Evolutionary conservation across 2,797 vertebrate genomes (phyloP).

Genomic region (Taeniopygia guttata): DNA sequence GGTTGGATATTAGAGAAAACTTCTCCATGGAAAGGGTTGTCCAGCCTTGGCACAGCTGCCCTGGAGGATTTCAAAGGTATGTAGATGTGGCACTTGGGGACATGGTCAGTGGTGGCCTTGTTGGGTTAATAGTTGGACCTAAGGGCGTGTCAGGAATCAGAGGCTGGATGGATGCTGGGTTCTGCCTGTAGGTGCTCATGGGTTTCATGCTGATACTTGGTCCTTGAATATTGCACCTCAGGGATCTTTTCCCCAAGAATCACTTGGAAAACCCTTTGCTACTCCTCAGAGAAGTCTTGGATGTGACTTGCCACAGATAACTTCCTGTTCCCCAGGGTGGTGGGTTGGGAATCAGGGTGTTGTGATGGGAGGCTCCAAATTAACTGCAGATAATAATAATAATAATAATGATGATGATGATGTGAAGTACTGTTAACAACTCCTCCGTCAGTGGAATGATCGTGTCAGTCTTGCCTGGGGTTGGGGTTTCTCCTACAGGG

Average conservation of each 20-base stretch:
- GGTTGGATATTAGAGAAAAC: background rate
- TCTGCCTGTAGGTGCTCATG: fast-evolving
- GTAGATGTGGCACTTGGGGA: background rate
- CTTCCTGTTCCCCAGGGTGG: background rate
- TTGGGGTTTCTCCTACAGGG: background rate
- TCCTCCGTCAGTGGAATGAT: background rate
- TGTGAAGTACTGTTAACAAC: background rate
- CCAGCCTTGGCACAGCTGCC: background rate
- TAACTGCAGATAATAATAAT: background rate
- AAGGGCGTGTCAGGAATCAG: background rate
- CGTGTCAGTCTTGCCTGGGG: background rate
- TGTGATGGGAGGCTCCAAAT: background rate
- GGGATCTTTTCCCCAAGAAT: background rate
- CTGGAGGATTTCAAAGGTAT: background rate
- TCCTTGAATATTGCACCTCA: background rate
- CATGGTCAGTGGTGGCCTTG: background rate
- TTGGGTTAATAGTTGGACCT: background rate
- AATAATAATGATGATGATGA: background rate
- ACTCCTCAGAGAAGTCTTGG: background rate
- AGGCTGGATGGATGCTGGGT: background rate
- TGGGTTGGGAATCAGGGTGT: background rate
- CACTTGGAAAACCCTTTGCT: background rate
- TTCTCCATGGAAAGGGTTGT: background rate
- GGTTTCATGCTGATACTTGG: background rate
- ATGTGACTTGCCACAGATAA: background rate